Evolutionary conservation across 2,888 invertebrate genomes (phyloP), one percentile per base, ranked within the genome.

Genomic region (Lydus trimaculatus): DNA sequence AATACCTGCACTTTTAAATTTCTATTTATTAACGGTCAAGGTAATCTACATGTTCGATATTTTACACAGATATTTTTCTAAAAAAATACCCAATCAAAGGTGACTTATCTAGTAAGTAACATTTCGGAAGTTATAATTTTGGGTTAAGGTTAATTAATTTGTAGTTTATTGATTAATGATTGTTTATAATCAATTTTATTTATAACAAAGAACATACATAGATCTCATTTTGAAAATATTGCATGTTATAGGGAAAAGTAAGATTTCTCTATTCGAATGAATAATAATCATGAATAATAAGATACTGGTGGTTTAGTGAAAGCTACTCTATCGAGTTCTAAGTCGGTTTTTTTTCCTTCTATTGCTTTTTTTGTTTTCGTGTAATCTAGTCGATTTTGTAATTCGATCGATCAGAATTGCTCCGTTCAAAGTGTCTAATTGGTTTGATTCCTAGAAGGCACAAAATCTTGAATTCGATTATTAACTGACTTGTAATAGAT

Each of bases 141-240:
- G n/a, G n/a, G n/a, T n/a, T n/a, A n/a, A n/a, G n/a, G n/a, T n/a
- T n/a, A n/a, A n/a, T n/a, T n/a, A n/a, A n/a, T n/a, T n/a, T n/a
- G n/a, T n/a, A n/a, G n/a, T n/a, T n/a, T n/a, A n/a, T n/a, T n/a
- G n/a, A n/a, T n/a, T n/a, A n/a, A n/a, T n/a, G n/a, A n/a, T n/a
- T n/a, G n/a, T n/a, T n/a, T n/a, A n/a, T n/a, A n/a, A n/a, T n/a
- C n/a, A n/a, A n/a, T n/a, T n/a, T n/a, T n/a, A n/a, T n/a, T n/a
- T n/a, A n/a, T n/a, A n/a, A n/a, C n/a, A n/a, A n/a, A n/a, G n/a
- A n/a, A n/a, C n/a, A n/a, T n/a, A n/a, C n/a, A n/a, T n/a, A n/a
- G n/a, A n/a, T 31, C 48, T 48, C 48, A 65, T 48, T 65, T 65
- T 65, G 59, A 43, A 65, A 65, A 65, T 36, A 48, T 56, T 33